Evolutionary conservation across 2,797 vertebrate genomes (phyloP), one percentile per base, ranked within the genome.

Genomic region (Graptemys geographica): DNA sequence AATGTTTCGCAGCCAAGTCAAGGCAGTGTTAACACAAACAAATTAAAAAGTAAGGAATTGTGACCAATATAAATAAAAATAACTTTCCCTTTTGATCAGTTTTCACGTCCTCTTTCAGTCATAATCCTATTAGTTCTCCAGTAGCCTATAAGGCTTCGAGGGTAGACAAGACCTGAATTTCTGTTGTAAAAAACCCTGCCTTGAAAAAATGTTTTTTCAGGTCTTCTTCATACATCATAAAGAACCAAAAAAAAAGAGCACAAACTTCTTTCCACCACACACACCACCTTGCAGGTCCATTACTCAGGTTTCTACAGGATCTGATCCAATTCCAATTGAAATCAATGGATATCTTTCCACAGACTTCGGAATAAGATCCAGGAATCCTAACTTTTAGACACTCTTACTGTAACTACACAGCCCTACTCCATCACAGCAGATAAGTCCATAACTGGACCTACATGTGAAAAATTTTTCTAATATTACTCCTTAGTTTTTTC

Each of bases 191-290:
- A 28, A 59, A 28, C 28, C 27, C 11, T 28, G 27, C 11, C 27
- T 59, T 28, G 15, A 59, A 57, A 57, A 28, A 12, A 28, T 19
- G 16, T 19, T 28, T 57, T 28, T 57, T 57, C 56, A 57, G 15
- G 55, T 21, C 69, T 65, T 41, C 11, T 33, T 80, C 56, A 78
- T 6, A 2, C 59, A 2, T 2, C 27, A 57, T 57, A 57, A 52
- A 57, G 76, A 79, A 74, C 1, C 0, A 23, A 1, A 0, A 1
- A 1, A 8, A 25, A 80, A 41, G 0, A 57, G 1, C 11, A 78
- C 55, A 74, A 89, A 94, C 10, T 27, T 41, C 28, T 83, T 87
- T 31, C 41, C 51, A 47, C 25, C 25, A 55, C n/a, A 55, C 31
- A 3, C 2, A 21, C 23, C 51, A 0, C 11, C 93, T 83, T 82